A percentile compares a stretch with the other conserved stretches of the same genome.
Conservation (phyloP, 35 echinoderm and acorn worm species). For the Holothuria glaberrima region DNA sequence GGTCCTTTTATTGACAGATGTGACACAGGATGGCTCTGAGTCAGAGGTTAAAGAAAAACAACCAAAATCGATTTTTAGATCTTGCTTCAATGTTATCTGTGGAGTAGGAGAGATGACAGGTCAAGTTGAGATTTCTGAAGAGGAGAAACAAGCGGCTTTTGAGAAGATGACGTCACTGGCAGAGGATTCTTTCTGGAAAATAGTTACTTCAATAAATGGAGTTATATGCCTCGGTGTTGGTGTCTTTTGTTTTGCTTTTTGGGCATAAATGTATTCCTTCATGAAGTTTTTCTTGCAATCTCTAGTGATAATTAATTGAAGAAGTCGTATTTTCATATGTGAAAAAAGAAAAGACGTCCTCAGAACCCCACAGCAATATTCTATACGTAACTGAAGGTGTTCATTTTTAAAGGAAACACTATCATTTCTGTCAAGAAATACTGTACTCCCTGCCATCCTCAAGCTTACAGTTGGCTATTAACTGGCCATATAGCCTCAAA, state of each 20-base stretch:
- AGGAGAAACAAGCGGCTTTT: constrained; percentile 21
- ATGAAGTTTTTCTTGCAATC: no score
- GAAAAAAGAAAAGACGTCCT: no score
- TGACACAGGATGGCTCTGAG: neutral
- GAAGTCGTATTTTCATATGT: no score
- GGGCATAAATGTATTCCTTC: neutral
- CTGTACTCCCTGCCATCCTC: no score
- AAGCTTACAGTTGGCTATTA: no score
- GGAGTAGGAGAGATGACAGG: neutral
- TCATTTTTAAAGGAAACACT: no score
- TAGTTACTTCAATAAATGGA: neutral
- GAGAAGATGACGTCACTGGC: constrained; percentile 23
- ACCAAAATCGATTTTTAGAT: constrained; percentile 4
- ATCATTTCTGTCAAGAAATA: no score
- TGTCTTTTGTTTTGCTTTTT: constrained; percentile 32
- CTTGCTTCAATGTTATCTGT: constrained; percentile 10
- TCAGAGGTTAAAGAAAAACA: neutral
- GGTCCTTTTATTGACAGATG: neutral
- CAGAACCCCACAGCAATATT: no score
- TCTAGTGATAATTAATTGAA: no score
- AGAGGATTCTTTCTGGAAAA: constrained; percentile 21
- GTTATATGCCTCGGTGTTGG: constrained; percentile 37
- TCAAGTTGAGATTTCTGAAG: constrained; percentile 14
- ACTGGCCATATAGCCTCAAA: no score
- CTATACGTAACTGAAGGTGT: no score